Percentiles rank a stretch among this genome's conserved stretches.
phyloP scores from a whole-genome alignment of 2,113 vertebrate species.

The Corynorhinus townsendii region DNA sequence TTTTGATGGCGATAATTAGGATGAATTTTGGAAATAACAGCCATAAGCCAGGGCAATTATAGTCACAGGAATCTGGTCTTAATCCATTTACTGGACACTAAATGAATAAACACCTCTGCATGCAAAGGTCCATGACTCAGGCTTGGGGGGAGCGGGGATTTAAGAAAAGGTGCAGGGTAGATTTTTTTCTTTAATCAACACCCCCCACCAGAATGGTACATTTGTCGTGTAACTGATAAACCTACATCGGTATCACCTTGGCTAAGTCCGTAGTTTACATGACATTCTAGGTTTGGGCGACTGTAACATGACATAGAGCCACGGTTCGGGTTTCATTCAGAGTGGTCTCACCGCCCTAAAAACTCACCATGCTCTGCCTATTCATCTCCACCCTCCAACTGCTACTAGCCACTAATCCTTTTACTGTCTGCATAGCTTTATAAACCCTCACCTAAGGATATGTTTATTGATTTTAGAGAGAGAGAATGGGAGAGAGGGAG shows the following conservation, averaged over 20 bases:
- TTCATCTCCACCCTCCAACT: not conserved
- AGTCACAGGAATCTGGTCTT: not conserved
- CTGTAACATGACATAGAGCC: not conserved
- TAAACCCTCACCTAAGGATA: not conserved
- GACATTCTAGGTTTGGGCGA: not conserved
- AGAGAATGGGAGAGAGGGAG: not conserved
- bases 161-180: not conserved
- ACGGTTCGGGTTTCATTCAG: not conserved
- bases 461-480: not conserved
- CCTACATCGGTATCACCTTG: too few species aligned
- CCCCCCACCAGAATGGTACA: accelerated
- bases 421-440: not conserved
- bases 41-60: not conserved
- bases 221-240: not conserved
- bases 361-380: not conserved
- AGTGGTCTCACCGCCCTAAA: not conserved
- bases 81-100: not conserved
- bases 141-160: not conserved
- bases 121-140: not conserved
- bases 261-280: not conserved
- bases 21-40: not conserved
- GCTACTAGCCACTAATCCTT: not conserved
- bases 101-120: not conserved
- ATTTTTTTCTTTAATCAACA: not conserved
- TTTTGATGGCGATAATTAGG: not conserved